phyloP scores from a whole-genome alignment of 2,888 invertebrate genomes.

The Hartigia nigra region DNA sequence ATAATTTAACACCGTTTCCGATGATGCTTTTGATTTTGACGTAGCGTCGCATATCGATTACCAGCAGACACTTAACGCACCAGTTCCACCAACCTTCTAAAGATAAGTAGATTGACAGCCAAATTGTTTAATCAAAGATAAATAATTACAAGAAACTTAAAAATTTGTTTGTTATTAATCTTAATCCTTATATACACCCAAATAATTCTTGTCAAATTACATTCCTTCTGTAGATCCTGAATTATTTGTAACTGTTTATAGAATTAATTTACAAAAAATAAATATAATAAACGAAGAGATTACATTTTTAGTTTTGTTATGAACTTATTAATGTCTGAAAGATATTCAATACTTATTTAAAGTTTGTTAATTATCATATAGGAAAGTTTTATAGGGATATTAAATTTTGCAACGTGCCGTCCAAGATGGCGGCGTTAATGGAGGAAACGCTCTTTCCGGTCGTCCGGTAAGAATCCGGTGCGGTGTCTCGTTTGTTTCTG shows the following conservation, averaged over 20 bases:
- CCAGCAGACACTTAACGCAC: conserved; percentile 8
- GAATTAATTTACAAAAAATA: neutral
- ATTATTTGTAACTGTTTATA: neutral
- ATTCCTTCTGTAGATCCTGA: neutral
- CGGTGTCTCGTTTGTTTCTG: conserved; percentile 20
- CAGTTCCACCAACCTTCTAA: conserved; percentile 15
- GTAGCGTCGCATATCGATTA: conserved; percentile 19
- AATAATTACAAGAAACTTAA: neutral
- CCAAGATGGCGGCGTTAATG: conserved; percentile 25
- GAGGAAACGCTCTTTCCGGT: conserved; percentile 31
- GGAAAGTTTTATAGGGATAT: neutral
- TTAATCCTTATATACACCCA: neutral
- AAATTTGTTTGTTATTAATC: neutral
- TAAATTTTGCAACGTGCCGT: neutral
- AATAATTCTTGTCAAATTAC: neutral
- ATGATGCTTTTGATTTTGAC: conserved; percentile 18
- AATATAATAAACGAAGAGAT: neutral
- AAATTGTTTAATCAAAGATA: neutral
- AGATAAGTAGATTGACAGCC: neutral
- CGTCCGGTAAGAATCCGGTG: conserved; percentile 25
- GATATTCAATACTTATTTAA: neutral
- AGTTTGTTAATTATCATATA: neutral
- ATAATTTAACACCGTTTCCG: neutral
- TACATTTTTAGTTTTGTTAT: neutral
- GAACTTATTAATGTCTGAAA: neutral